Evolutionary conservation across 1,140 invertebrate genomes (phyloP), one percentile per base, ranked within the genome.

Genomic region (Mactra quadrangularis): DNA sequence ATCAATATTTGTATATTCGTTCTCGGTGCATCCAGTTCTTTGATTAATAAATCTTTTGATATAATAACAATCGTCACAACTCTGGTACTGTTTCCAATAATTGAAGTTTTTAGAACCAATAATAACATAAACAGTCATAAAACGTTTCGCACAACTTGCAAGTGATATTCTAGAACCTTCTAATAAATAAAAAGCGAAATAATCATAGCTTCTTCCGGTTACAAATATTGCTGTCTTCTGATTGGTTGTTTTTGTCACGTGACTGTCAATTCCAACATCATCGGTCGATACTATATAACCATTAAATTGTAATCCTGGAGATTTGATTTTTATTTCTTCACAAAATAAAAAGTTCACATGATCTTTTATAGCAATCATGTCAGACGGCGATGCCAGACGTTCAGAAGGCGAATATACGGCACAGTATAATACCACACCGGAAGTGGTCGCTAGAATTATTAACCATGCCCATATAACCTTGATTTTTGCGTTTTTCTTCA

Each of bases 341-440:
- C 75, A 78, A 45, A 78, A 78, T 22, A 78, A 62, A 66, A 78
- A 78, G n/a, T 78, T 22, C 25, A 78, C 60, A 25, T 78, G 29
- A 27, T 78, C 31, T 31, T 15, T 22, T 27, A 78, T 66, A 27
- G 75, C 38, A 22, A 53, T 53, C 75, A 78, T 78, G 25, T 78
- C 75, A 6, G 75, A 52, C 31, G 62, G 59, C 17, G 59, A 19
- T 9, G 60, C 75, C 22, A 50, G 17, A 17, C 33, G 38, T 31
- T 64, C 15, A 17, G 6, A 11, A 15, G 75, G 75, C 2, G 59
- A 47, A 25, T 52, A 78, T 7, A 78, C 62, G 41, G 35, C 60
- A 66, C 57, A 78, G 19, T 22, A 35, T 19, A 78, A 25, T 33
- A 66, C 25, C 38, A 78, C 31, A 66, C 59, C 45, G 0, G 75